phyloP scores from a whole-genome alignment of 1,140 invertebrate species.

The Cydia amplana region DNA sequence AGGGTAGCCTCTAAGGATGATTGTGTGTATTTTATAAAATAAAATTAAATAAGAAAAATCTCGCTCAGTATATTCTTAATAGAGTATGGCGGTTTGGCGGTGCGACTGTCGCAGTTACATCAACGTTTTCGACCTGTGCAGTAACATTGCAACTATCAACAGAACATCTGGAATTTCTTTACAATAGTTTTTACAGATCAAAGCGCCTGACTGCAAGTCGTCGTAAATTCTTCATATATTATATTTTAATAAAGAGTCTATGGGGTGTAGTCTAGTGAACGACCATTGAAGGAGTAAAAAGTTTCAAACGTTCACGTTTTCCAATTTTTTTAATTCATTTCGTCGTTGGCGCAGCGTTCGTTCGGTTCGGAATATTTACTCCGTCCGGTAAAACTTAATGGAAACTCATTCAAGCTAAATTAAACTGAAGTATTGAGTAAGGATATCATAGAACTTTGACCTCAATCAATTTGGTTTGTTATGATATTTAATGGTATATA shows the following conservation, averaged over 20 bases:
- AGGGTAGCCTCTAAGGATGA: no score
- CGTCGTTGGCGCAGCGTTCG: slow-evolving; percentile 5
- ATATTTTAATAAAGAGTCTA: neutral
- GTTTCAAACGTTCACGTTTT: slow-evolving; percentile 11
- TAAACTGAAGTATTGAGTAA: slow-evolving; percentile 19
- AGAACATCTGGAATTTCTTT: no score
- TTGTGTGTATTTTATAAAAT: no score
- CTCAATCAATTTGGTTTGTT: neutral
- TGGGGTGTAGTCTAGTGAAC: neutral
- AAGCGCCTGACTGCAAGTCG: no score
- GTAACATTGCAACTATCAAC: no score
- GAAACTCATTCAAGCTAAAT: slow-evolving; percentile 28
- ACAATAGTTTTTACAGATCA: no score
- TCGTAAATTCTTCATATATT: neutral
- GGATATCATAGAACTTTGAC: neutral
- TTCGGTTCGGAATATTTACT: slow-evolving; percentile 26
- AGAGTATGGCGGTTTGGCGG: no score
- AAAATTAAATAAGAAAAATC: no score
- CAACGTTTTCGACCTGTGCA: no score
- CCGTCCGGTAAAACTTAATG: slow-evolving; percentile 4
- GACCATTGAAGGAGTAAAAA: slow-evolving; percentile 17
- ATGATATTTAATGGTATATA: neutral
- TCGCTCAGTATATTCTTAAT: no score
- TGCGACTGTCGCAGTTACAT: no score
- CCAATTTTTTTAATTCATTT: slow-evolving; percentile 18